A percentile compares a stretch with the other conserved stretches of the same genome.
phyloP scores from a whole-genome alignment of 1,140 invertebrate species.

The Vollenhovia emeryi region DNA sequence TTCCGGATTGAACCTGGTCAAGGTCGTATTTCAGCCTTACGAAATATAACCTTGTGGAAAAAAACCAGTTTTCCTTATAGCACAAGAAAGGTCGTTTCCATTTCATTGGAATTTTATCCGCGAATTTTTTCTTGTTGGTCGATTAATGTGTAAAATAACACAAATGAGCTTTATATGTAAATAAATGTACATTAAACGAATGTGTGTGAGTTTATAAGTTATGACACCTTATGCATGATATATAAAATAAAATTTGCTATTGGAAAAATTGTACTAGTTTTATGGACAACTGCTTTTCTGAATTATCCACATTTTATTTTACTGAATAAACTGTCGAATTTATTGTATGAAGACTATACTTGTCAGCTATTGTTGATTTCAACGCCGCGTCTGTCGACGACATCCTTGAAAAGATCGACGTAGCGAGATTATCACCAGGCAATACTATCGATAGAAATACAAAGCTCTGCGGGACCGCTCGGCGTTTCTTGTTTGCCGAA shows the following conservation, averaged over 20 bases:
- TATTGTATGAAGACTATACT: background rate
- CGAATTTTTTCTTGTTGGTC: background rate
- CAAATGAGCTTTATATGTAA: background rate
- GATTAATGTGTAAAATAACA: no score
- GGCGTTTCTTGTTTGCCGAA: background rate
- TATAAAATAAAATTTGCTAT: background rate
- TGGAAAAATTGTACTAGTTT: background rate
- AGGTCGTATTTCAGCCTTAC: no score
- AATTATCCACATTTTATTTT: no score
- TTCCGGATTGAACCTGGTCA: no score
- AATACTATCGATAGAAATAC: constrained; percentile 47
- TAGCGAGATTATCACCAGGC: constrained; percentile 1
- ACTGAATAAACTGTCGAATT: background rate
- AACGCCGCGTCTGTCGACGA: background rate
- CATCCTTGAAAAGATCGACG: background rate
- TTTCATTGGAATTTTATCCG: background rate
- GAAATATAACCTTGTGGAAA: no score
- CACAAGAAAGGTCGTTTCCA: no score
- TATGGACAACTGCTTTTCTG: no score
- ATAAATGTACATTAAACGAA: background rate
- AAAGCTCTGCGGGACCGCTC: background rate
- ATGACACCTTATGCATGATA: background rate
- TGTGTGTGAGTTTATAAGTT: no score
- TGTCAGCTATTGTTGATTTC: background rate
- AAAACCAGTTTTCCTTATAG: no score